Evolutionary conservation across 2,888 invertebrate species (phyloP).

Genomic region (Merodon equestris): DNA sequence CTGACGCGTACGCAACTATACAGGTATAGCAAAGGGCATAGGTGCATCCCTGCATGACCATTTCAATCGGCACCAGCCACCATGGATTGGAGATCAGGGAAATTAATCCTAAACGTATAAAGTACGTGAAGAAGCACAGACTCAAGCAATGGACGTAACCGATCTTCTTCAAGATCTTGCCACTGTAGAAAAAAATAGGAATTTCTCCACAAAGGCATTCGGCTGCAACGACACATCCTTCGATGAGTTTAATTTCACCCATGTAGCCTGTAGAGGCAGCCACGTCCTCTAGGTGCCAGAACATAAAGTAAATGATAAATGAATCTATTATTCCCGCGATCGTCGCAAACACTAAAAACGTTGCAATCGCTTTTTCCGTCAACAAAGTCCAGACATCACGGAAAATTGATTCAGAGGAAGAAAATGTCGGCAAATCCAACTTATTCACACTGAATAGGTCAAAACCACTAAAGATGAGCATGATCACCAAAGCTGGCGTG

Average conservation of each 20-base stretch:
- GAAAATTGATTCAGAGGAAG: slow-evolving; percentile 84
- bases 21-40: slow-evolving; percentile 92
- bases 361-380: slow-evolving; percentile 82
- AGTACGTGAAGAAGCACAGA: slow-evolving; percentile 88
- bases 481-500: slow-evolving; percentile 86
- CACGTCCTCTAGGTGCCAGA: slow-evolving; percentile 90
- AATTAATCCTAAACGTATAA: slow-evolving; percentile 86
- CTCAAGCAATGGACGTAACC: slow-evolving; percentile 89
- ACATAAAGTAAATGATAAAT: slow-evolving; percentile 89
- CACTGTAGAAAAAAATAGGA: slow-evolving; percentile 85
- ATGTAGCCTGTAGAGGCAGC: slow-evolving; percentile 83
- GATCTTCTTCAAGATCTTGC: slow-evolving; percentile 87
- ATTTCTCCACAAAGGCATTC: slow-evolving; percentile 90
- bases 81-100: slow-evolving; percentile 89
- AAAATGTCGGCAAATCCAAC: slow-evolving; percentile 84
- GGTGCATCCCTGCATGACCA: slow-evolving; percentile 90
- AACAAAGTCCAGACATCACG: slow-evolving; percentile 83
- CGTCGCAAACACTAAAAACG: slow-evolving; percentile 86
- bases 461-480: slow-evolving; percentile 82
- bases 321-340: slow-evolving; percentile 89
- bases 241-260: slow-evolving; percentile 86
- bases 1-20: slow-evolving; percentile 86
- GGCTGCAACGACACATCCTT: slow-evolving; percentile 88
- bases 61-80: slow-evolving; percentile 89
- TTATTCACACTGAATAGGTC: slow-evolving; percentile 84